Base-by-base conservation (phyloP, 2,113 vertebrate species). In the Rhinopomastus cyanomelas region DNA sequence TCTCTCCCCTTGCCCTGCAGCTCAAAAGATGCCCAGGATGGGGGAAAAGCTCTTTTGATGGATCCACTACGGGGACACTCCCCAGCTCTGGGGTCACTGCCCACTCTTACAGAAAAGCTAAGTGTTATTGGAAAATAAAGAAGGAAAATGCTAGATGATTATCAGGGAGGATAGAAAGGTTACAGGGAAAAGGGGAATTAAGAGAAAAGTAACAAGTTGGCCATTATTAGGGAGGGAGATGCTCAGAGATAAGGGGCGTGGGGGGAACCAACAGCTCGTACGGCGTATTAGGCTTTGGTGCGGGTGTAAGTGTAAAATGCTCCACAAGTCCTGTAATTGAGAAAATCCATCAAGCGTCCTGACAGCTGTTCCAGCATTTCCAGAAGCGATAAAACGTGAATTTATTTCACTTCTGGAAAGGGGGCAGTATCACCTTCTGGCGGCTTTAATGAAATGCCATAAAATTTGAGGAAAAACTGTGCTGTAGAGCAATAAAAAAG, bases 291-390 rank as follows among this genome's bases (percentile, higher is more conserved):
- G 95, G 93, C 96, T 96, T 93, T 2, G 30, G 95, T 92, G 96
- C 19, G 96, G 96, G 97, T 98, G 97, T 98, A 98, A 98, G 97
- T 98, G 95, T 98, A 97, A 97, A 98, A 98, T 95, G 97, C 97
- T 97, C 97, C 97, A 97, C 97, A 98, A 98, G 97, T 97, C 97
- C 95, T 98, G 97, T 98, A 98, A 98, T 98, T 98, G 98, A 97
- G 97, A 97, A 97, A 96, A 98, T 98, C 97, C 96, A 98, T 98
- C 98, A 98, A 96, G 94, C 78, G 96, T 95, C 96, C 94, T 98
- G 98, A 97, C 97, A 98, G 97, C 96, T 97, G 96, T 96, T 98
- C 95, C 80, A 96, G 97, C 97, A 97, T 97, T 98, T 98, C 97
- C 97, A 97, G 97, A 97, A 98, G 97, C 96, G 95, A 98, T 98